A percentile compares a stretch with the other conserved stretches of the same genome.
Evolutionary conservation across 1,140 invertebrate genomes (phyloP).

Genomic region (Apis florea): DNA sequence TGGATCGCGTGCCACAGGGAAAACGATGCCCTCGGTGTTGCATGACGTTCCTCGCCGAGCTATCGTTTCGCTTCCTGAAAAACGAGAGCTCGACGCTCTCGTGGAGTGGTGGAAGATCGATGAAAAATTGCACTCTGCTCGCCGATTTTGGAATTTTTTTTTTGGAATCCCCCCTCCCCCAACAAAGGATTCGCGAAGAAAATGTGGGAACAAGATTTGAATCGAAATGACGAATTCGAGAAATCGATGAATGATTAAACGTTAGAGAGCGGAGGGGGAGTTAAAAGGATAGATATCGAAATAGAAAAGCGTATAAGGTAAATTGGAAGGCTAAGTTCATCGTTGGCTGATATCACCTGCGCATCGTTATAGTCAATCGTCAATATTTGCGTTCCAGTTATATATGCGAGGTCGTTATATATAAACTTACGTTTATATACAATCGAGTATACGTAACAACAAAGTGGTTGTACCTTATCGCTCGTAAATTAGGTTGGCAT

Average conservation of each 20-base stretch:
- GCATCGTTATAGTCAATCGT: slow-evolving; percentile 3
- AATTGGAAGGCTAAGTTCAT: neutral
- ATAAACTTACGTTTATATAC: neutral
- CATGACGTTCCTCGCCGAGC: neutral
- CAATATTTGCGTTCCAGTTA: slow-evolving; percentile 29
- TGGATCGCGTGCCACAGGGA: neutral
- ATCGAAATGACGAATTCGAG: too few relatives aligned
- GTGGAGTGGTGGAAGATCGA: too few relatives aligned
- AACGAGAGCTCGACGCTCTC: neutral
- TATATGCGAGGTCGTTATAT: slow-evolving; percentile 11
- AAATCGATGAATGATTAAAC: neutral
- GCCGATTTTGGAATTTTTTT: too few relatives aligned
- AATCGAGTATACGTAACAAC: neutral
- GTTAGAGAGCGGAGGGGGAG: too few relatives aligned
- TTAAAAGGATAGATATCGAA: too few relatives aligned
- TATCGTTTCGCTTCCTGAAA: slow-evolving; percentile 13
- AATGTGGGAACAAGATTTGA: too few relatives aligned
- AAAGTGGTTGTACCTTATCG: neutral
- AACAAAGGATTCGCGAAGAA: too few relatives aligned
- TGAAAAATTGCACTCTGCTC: too few relatives aligned
- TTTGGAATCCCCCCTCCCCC: too few relatives aligned
- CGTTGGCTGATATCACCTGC: slow-evolving; percentile 2
- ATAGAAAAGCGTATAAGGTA: neutral
- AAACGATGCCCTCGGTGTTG: neutral
- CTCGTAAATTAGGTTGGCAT: neutral